Evolutionary conservation across 1,140 invertebrate genomes (phyloP).

Genomic region (Pseudomyrmex flavicornis): DNA sequence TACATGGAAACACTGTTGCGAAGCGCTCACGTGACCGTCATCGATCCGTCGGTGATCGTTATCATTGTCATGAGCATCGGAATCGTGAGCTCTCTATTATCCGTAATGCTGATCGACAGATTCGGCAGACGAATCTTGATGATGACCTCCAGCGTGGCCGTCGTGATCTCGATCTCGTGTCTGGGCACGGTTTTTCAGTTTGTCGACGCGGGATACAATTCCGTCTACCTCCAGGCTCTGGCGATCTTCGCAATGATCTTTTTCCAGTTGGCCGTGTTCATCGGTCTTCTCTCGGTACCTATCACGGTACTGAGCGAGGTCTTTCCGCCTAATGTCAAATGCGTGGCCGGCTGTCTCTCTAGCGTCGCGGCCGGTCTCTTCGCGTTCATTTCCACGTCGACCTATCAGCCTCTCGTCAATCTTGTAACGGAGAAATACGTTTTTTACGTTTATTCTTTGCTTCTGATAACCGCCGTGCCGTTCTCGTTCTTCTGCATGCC

Average conservation of each 20-base stretch:
- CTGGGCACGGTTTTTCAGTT: conserved; percentile 65
- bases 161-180: conserved; percentile 83
- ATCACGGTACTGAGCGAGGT: conserved; percentile 86
- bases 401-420: conserved; percentile 89
- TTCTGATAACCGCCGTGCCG: conserved; percentile 39
- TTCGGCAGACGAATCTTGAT: conserved; percentile 89
- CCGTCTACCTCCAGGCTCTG: conserved; percentile 34
- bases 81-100: conserved; percentile 86
- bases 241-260: conserved; percentile 57
- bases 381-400: conserved; percentile 91
- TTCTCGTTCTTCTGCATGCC: conserved; percentile 61
- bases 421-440: conserved; percentile 88
- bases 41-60: conserved; percentile 84
- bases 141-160: conserved; percentile 86
- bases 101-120: conserved; percentile 88
- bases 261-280: conserved; percentile 82
- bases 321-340: conserved; percentile 82
- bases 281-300: conserved; percentile 90
- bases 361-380: conserved; percentile 89
- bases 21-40: conserved; percentile 82
- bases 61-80: conserved; percentile 89
- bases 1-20: conserved; percentile 91
- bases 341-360: conserved; percentile 89
- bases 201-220: conserved; percentile 47
- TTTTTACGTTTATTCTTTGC: conserved; percentile 88